phyloP scores from a whole-genome alignment of 2,797 vertebrate genomes.

The Pseudotriccus pelzelni region DNA sequence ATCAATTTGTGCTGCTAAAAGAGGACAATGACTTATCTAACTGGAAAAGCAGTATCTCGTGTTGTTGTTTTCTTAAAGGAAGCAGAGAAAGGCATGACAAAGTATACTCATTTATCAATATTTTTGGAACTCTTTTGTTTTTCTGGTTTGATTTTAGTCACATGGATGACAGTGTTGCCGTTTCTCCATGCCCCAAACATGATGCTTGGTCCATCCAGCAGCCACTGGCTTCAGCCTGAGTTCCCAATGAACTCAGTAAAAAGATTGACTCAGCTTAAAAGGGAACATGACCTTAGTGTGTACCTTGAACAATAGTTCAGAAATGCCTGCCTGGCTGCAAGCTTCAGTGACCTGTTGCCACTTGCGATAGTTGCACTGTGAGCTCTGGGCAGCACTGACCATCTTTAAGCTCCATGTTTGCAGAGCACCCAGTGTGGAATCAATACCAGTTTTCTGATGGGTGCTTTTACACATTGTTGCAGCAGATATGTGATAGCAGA shows the following conservation, averaged over 20 bases:
- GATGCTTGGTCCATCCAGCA: neutral
- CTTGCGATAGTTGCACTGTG: rapidly evolving
- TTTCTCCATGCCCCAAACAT: neutral
- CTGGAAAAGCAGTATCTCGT: neutral
- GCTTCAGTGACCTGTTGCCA: neutral
- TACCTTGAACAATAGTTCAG: slow-evolving; percentile 35
- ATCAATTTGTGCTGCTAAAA: neutral
- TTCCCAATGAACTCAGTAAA: slow-evolving; percentile 21
- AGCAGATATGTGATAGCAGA: neutral
- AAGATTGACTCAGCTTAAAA: slow-evolving; percentile 55
- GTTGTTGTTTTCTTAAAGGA: rapidly evolving
- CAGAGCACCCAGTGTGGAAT: neutral
- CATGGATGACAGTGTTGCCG: neutral
- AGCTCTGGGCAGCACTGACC: rapidly evolving
- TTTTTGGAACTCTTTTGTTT: neutral
- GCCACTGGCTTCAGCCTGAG: neutral
- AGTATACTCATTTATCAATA: neutral
- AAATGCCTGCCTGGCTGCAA: slow-evolving; percentile 15
- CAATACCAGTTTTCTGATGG: neutral
- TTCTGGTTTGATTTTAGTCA: neutral
- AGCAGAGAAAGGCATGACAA: neutral
- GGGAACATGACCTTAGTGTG: slow-evolving; percentile 42
- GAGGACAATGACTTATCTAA: neutral
- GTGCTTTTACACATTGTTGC: rapidly evolving
- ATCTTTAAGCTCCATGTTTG: neutral